phyloP scores from a whole-genome alignment of 2,797 vertebrate genomes.

The Corythornis leucogaster region DNA sequence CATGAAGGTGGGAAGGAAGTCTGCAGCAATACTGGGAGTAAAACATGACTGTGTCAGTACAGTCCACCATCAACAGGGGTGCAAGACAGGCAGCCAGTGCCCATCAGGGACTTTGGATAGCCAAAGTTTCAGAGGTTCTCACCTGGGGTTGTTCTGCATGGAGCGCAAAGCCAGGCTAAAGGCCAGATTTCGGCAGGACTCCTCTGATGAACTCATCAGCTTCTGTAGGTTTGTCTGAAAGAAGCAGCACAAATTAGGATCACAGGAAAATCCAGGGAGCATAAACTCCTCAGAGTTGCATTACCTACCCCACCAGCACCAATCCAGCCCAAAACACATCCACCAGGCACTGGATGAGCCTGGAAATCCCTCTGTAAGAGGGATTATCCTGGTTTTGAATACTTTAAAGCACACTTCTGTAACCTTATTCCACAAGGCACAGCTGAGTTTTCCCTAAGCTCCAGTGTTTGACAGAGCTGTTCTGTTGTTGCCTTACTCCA shows the following conservation, averaged over 20 bases:
- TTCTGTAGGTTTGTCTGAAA: conserved; percentile 92
- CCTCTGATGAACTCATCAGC: conserved; percentile 93
- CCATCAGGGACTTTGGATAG: neutral
- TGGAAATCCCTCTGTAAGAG: neutral
- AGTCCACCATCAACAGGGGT: neutral
- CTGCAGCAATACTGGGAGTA: conserved; percentile 86
- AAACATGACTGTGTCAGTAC: neutral
- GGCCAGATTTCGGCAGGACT: conserved; percentile 93
- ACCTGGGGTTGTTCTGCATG: conserved; percentile 96
- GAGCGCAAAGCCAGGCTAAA: conserved; percentile 93
- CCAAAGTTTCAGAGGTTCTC: neutral
- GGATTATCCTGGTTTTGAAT: neutral
- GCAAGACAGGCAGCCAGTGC: neutral
- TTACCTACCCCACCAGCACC: neutral
- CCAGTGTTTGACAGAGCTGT: neutral
- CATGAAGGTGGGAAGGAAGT: conserved; percentile 97
- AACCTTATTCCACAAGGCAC: neutral
- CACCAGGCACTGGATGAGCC: neutral
- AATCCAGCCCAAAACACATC: neutral
- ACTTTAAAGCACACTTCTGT: neutral
- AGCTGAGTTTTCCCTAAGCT: neutral
- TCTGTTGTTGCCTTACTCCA: neutral
- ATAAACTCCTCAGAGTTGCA: neutral
- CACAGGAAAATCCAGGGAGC: neutral
- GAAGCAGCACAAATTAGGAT: neutral